Conservation (phyloP, 2,113 vertebrate species). For the Uria aalge region DNA sequence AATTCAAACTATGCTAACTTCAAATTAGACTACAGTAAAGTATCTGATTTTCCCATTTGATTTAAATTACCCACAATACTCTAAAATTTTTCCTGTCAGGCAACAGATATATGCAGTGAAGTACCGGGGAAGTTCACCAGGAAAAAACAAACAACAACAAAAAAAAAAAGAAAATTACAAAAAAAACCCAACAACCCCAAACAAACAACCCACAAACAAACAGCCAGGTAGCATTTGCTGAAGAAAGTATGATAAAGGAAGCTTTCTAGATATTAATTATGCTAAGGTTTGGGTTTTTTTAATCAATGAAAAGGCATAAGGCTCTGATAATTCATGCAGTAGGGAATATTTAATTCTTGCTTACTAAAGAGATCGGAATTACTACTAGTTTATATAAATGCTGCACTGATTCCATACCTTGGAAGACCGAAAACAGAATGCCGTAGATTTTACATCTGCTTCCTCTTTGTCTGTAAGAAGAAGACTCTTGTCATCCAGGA, state of each 20-base stretch:
- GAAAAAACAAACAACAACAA: neutral
- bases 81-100: neutral
- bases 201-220: neutral
- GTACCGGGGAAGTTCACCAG: neutral
- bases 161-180: neutral
- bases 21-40: neutral
- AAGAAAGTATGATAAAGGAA: neutral
- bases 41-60: neutral
- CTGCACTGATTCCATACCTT: constrained; percentile 78
- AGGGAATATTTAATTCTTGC: neutral
- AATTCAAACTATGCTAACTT: neutral
- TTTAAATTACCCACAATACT: neutral
- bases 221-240: neutral
- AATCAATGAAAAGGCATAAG: neutral
- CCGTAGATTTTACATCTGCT: constrained; percentile 91
- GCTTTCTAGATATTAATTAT: neutral
- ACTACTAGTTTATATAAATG: neutral
- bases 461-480: constrained; percentile 92
- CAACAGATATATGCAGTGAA: neutral
- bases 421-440: constrained; percentile 93
- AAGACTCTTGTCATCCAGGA: constrained; percentile 88
- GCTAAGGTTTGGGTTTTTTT: neutral
- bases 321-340: neutral
- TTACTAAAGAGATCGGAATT: neutral
- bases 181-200: neutral